These are phyloP conservation scores for Alosa alosa DNA, from an alignment of 2,113 vertebrate genomes.

Conservation along the genomic window DNA sequence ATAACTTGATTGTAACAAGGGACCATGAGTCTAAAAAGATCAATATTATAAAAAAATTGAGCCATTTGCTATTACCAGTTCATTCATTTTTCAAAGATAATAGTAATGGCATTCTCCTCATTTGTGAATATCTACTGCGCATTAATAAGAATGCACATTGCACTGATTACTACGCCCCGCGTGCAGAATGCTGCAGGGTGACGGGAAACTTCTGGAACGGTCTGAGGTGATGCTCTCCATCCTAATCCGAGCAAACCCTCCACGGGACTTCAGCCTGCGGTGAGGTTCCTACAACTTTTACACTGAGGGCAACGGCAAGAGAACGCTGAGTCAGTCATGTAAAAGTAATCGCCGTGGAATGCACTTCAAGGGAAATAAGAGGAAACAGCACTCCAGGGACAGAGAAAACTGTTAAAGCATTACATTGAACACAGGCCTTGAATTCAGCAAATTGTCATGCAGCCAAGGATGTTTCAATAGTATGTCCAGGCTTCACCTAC, in stretches of 20 bases:
- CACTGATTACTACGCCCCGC: neutral
- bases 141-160: neutral
- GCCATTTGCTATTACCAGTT: neutral
- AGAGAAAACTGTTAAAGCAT: slow-evolving; percentile 34
- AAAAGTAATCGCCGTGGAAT: slow-evolving; percentile 39
- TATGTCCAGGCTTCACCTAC: slow-evolving; percentile 32
- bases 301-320: slow-evolving; percentile 30
- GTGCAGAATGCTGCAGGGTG: neutral
- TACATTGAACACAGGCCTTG: slow-evolving; percentile 37
- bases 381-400: slow-evolving; percentile 42
- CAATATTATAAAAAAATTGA: too few relatives aligned
- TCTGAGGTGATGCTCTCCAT: neutral
- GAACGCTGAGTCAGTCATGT: slow-evolving; percentile 44
- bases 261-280: neutral
- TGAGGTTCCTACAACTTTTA: slow-evolving; percentile 22
- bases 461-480: slow-evolving; percentile 17
- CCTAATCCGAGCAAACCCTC: neutral
- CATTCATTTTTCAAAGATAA: too few relatives aligned
- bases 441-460: slow-evolving; percentile 34
- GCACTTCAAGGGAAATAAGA: slow-evolving; percentile 33
- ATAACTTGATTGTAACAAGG: too few relatives aligned
- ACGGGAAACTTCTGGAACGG: neutral
- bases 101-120: neutral
- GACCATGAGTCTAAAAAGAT: too few relatives aligned
- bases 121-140: neutral